These are phyloP conservation scores for Mastigias papua DNA, from an alignment of 30 jellyfish, hydroid and myxozoan species.

Conservation along the genomic window DNA sequence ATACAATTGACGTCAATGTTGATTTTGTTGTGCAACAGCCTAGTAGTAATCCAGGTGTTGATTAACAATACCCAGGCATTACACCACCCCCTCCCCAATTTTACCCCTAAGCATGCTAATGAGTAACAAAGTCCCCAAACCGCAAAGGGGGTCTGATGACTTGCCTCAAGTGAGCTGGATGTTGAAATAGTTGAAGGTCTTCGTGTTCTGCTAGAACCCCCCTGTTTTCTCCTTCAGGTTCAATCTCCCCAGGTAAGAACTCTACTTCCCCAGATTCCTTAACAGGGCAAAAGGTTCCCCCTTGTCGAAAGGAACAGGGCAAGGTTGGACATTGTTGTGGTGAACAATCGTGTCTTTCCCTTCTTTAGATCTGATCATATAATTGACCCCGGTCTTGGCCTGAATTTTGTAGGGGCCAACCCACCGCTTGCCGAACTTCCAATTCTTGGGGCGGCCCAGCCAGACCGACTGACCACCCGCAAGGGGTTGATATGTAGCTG, in stretches of 20 bases:
- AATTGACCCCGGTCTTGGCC: neutral
- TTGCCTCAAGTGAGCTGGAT: neutral
- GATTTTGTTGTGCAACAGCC: too few relatives aligned
- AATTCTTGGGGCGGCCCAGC: neutral
- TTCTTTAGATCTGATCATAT: neutral
- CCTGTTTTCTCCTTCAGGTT: neutral
- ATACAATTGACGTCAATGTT: too few relatives aligned
- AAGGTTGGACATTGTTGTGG: neutral
- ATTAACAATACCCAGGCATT: neutral
- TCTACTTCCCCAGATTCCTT: neutral
- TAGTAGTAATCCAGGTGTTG: too few relatives aligned
- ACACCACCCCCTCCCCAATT: neutral
- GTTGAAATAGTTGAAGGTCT: neutral
- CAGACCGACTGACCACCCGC: constrained; percentile 39
- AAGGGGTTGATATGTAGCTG: constrained; percentile 8
- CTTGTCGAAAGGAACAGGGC: neutral
- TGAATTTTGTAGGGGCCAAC: neutral
- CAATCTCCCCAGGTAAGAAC: neutral
- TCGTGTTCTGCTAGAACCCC: neutral
- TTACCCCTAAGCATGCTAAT: neutral
- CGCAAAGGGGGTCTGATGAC: neutral
- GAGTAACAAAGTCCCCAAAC: neutral
- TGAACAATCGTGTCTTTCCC: neutral
- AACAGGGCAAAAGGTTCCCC: neutral
- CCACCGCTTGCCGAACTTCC: neutral